Evolutionary conservation across 2,888 invertebrate genomes (phyloP).

Genomic region (Trachelus troglodyta): DNA sequence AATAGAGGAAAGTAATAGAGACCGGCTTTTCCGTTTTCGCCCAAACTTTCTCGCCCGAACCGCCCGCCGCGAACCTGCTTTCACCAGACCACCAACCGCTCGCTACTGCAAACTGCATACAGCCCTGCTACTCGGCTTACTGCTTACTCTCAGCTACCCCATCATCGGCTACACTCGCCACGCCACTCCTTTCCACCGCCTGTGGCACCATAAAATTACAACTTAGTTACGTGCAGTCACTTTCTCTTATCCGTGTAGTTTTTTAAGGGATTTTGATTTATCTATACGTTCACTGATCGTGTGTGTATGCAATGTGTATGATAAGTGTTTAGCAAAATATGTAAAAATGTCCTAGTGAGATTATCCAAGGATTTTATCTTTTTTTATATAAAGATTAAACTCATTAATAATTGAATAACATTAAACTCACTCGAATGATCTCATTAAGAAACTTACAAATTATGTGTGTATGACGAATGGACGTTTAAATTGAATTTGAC

Average conservation of each 20-base stretch:
- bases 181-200: slow-evolving; percentile 66
- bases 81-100: slow-evolving; percentile 57
- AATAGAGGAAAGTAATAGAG: background rate
- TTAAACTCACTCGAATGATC: background rate
- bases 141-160: slow-evolving; percentile 59
- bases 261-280: slow-evolving; percentile 20
- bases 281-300: background rate
- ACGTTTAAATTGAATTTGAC: background rate
- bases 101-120: slow-evolving; percentile 64
- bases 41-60: slow-evolving; percentile 25
- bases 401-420: too few species aligned
- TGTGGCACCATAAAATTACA: slow-evolving; percentile 67
- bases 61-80: slow-evolving; percentile 36
- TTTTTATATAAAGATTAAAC: background rate
- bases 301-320: background rate
- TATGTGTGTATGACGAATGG: background rate
- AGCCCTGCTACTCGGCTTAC: slow-evolving; percentile 62
- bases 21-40: slow-evolving; percentile 13
- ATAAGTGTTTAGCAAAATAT: background rate
- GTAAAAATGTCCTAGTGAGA: background rate
- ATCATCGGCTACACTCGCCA: slow-evolving; percentile 64
- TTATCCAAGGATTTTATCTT: background rate
- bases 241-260: slow-evolving; percentile 48
- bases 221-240: slow-evolving; percentile 60
- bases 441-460: background rate